Evolutionary conservation across 2,888 invertebrate genomes (phyloP).

Genomic region (Sepiola atlantica): DNA sequence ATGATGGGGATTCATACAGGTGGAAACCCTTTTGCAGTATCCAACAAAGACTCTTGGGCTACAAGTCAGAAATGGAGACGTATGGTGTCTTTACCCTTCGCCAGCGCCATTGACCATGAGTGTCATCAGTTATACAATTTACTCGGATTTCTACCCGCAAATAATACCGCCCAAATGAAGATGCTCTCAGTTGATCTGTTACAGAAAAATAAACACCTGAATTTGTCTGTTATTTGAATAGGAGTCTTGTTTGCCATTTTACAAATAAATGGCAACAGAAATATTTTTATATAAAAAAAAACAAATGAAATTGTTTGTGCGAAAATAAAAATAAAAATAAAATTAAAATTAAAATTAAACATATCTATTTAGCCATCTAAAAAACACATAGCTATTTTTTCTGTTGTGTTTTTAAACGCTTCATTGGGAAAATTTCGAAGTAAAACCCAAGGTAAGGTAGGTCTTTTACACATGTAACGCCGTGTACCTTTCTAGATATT

Average conservation of each 20-base stretch:
- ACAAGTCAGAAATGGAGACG: conserved; percentile 32
- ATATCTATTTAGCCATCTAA: too few relatives aligned
- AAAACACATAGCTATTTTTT: too few relatives aligned
- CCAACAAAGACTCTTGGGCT: neutral
- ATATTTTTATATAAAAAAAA: too few relatives aligned
- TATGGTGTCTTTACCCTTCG: neutral
- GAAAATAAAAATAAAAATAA: too few relatives aligned
- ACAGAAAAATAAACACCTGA: neutral
- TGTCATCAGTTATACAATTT: neutral
- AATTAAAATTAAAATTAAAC: too few relatives aligned
- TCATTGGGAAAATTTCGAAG: too few relatives aligned
- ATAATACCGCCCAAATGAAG: neutral
- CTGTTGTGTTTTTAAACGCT: too few relatives aligned
- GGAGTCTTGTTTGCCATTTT: neutral
- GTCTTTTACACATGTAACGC: too few relatives aligned
- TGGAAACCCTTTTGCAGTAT: neutral
- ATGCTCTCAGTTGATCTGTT: neutral
- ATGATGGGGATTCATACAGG: neutral
- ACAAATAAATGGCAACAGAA: neutral
- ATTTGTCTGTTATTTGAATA: neutral
- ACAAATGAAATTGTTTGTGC: too few relatives aligned
- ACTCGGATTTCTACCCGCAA: neutral
- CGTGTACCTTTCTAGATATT: too few relatives aligned
- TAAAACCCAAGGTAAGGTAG: too few relatives aligned
- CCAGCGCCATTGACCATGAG: neutral